Evolutionary conservation across 2,888 invertebrate genomes (phyloP).

Genomic region (Blera fallax): DNA sequence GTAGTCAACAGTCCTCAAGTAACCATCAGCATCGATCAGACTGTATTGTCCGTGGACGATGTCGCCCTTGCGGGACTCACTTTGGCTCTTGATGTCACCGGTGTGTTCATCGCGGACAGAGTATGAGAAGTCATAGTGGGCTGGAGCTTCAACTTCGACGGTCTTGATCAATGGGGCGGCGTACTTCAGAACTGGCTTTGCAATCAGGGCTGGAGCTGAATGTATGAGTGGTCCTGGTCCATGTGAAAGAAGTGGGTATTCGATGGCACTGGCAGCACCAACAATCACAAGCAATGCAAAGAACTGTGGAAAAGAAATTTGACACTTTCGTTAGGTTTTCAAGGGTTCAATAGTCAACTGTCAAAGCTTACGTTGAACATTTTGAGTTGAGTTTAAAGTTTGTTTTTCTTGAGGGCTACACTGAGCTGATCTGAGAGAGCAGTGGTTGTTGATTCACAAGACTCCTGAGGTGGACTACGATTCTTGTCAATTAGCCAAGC

Average conservation of each 20-base stretch:
- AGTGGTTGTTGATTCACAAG: constrained; percentile 75
- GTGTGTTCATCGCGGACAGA: constrained; percentile 83
- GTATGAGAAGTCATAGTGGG: constrained; percentile 83
- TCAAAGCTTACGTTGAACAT: constrained; percentile 59
- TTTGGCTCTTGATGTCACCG: constrained; percentile 83
- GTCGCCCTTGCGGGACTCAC: constrained; percentile 83
- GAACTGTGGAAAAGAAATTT: constrained; percentile 35
- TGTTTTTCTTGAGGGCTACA: not conserved
- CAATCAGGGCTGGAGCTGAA: constrained; percentile 53
- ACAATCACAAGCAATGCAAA: constrained; percentile 52
- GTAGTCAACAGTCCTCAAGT: constrained; percentile 83
- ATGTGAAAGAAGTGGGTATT: constrained; percentile 50
- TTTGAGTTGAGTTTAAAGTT: constrained; percentile 6
- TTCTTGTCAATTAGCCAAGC: constrained; percentile 76
- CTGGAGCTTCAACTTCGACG: constrained; percentile 81
- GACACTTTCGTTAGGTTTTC: not conserved
- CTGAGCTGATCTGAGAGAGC: constrained; percentile 27
- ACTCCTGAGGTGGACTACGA: constrained; percentile 80
- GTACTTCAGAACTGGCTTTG: constrained; percentile 64
- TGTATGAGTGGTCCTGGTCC: constrained; percentile 44
- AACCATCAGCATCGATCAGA: constrained; percentile 83
- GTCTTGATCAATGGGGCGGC: constrained; percentile 76
- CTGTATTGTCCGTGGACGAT: constrained; percentile 83
- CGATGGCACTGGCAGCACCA: constrained; percentile 68
- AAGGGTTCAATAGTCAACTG: not conserved